Conservation (phyloP, 2,888 invertebrate species). For the Cremastinae sp. region DNA sequence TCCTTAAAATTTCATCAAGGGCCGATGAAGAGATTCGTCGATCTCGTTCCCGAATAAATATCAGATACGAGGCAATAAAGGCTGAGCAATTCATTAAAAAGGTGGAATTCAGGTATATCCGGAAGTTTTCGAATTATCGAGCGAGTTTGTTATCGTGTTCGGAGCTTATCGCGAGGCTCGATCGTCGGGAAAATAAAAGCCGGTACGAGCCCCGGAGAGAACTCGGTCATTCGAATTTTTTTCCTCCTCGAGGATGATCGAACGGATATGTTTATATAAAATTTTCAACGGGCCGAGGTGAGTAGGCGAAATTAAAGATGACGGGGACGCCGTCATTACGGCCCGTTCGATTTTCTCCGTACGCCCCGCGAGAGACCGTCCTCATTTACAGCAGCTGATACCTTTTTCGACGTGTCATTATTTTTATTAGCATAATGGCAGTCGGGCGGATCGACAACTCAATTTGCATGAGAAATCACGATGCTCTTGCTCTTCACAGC, state of each 20-base stretch:
- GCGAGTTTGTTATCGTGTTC: slow-evolving; percentile 8
- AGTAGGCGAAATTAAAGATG: slow-evolving; percentile 49
- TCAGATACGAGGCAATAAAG: not conserved
- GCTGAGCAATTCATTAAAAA: slow-evolving; percentile 34
- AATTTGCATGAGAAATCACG: slow-evolving; percentile 77
- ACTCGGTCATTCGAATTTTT: slow-evolving; percentile 30
- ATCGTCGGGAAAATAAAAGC: slow-evolving; percentile 16
- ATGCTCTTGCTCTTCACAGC: no score
- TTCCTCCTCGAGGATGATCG: slow-evolving; percentile 1
- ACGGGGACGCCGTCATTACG: slow-evolving; percentile 52
- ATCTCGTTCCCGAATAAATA: not conserved
- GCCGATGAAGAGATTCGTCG: no score
- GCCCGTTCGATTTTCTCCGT: slow-evolving; percentile 57
- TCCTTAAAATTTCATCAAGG: no score
- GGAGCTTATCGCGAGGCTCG: slow-evolving; percentile 32
- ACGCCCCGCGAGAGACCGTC: slow-evolving; percentile 34
- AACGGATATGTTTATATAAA: slow-evolving; percentile 2
- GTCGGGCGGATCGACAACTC: slow-evolving; percentile 71
- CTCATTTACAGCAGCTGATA: slow-evolving; percentile 69
- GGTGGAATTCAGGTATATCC: not conserved
- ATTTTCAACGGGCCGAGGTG: slow-evolving; percentile 10
- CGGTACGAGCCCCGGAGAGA: slow-evolving; percentile 17
- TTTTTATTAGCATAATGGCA: slow-evolving; percentile 77
- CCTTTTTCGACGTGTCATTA: slow-evolving; percentile 71
- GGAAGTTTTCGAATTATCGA: slow-evolving; percentile 18